Evolutionary conservation across 2,888 invertebrate species (phyloP).

Genomic region (Dascillus cervinus): DNA sequence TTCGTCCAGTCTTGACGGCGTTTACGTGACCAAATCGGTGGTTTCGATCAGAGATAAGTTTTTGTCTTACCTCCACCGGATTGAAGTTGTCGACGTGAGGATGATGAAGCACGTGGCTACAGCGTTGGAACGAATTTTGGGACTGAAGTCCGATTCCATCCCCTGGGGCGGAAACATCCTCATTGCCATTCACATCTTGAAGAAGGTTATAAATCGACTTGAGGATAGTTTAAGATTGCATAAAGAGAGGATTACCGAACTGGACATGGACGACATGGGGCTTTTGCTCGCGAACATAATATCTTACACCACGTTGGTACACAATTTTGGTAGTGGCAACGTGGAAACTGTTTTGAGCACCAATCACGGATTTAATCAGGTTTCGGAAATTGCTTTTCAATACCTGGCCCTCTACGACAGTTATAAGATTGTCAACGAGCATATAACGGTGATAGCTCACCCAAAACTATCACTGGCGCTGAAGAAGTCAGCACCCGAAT

Average conservation of each 20-base stretch:
- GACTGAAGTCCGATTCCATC: not conserved
- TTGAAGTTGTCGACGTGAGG: slow-evolving; percentile 1
- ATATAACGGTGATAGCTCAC: not conserved
- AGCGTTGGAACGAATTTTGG: slow-evolving; percentile 2
- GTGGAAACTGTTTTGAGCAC: not conserved
- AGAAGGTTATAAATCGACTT: slow-evolving; percentile 1
- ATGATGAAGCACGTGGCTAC: slow-evolving; percentile 1
- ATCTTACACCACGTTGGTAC: no score
- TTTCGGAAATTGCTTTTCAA: not conserved
- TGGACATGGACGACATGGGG: slow-evolving; percentile 1
- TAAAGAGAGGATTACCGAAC: not conserved
- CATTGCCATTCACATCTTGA: not conserved
- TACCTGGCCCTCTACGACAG: slow-evolving; percentile 2
- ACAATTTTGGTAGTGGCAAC: no score
- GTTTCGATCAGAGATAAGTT: not conserved
- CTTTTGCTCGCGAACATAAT: slow-evolving; percentile 2
- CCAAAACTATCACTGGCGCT: slow-evolving; percentile 1
- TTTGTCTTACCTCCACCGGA: not conserved
- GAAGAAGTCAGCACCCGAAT: not conserved
- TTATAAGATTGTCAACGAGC: slow-evolving; percentile 3
- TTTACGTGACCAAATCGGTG: not conserved
- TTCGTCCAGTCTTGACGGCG: not conserved
- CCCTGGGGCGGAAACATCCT: not conserved
- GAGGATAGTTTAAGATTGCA: not conserved
- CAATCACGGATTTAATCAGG: not conserved